Conservation (phyloP, 2,888 invertebrate species). For the Ceramica pisi region DNA sequence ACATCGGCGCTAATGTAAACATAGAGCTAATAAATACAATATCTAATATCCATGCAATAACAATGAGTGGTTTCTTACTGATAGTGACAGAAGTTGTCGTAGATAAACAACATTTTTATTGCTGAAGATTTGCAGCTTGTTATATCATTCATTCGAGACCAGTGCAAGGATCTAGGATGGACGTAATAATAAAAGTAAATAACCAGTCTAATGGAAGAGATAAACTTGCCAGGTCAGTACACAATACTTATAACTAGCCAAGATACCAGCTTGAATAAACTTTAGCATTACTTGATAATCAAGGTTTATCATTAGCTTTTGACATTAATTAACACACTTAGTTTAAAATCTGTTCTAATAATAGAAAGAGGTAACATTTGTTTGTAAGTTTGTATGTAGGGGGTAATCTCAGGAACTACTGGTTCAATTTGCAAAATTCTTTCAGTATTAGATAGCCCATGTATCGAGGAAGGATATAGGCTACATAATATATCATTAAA, state of each 20-base stretch:
- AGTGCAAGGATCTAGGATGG: conserved; percentile 77
- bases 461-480: too few species aligned
- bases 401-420: too few species aligned
- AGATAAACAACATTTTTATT: conserved; percentile 17
- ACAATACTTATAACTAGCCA: background rate
- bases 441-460: too few species aligned
- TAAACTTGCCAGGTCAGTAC: conserved; percentile 88
- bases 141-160: conserved; percentile 8
- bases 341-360: too few species aligned
- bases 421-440: too few species aligned
- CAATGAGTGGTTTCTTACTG: conserved; percentile 23
- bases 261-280: background rate
- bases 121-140: conserved; percentile 12
- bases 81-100: conserved; percentile 5
- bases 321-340: background rate
- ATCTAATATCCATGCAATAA: conserved; percentile 18
- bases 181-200: conserved; percentile 87
- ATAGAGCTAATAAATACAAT: background rate
- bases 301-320: background rate
- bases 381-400: too few species aligned
- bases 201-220: conserved; percentile 90
- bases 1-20: conserved; percentile 31
- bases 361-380: too few species aligned
- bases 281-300: background rate
- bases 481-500: too few species aligned